These are phyloP conservation scores for Chiloscyllium punctatum DNA, from an alignment of 2,797 vertebrate genomes.

Conservation along the genomic window DNA sequence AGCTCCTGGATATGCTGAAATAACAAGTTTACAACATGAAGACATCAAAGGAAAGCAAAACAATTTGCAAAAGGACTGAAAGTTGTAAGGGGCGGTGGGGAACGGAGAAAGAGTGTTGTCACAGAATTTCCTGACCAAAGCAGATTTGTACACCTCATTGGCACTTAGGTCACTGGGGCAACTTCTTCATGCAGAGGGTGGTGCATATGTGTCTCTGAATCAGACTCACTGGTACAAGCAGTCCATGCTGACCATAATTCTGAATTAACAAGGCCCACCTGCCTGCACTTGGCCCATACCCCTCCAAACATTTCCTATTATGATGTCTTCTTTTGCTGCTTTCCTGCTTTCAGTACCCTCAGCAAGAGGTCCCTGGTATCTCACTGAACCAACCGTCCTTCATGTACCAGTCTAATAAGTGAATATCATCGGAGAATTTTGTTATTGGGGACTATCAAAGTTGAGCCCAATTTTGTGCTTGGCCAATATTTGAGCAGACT, in stretches of 20 bases:
- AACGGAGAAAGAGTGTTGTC: neutral
- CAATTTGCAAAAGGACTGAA: neutral
- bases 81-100: too few relatives aligned
- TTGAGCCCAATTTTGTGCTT: neutral
- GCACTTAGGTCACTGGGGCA: too few relatives aligned
- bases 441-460: neutral
- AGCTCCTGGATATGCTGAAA: slow-evolving; percentile 96
- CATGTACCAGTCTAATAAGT: neutral
- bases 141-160: neutral
- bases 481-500: neutral
- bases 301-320: too few relatives aligned
- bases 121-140: neutral
- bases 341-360: neutral
- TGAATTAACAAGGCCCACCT: too few relatives aligned
- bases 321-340: neutral
- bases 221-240: too few relatives aligned
- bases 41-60: neutral
- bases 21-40: slow-evolving; percentile 40
- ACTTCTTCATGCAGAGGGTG: too few relatives aligned
- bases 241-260: too few relatives aligned
- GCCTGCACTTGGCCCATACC: too few relatives aligned
- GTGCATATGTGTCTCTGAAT: too few relatives aligned
- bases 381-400: neutral
- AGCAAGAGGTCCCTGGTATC: neutral
- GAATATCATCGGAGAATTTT: neutral